Evolutionary conservation across 2,113 vertebrate genomes (phyloP).

Genomic region (Petroica traversi): DNA sequence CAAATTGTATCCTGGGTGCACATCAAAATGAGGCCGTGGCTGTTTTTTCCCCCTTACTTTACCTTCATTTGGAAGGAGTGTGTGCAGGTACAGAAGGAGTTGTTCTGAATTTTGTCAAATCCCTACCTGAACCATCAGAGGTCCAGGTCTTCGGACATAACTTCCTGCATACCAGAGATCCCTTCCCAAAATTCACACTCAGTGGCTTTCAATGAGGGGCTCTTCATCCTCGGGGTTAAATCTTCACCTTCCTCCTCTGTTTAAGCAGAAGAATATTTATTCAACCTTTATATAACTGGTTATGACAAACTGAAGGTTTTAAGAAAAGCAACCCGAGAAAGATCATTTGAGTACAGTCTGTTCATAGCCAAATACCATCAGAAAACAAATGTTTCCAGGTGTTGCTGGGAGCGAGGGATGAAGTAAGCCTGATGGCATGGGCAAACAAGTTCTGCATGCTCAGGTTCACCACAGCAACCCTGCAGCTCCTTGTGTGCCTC

Average conservation of each 20-base stretch:
- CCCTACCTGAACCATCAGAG: neutral
- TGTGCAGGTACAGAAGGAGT: neutral
- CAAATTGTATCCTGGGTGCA: neutral
- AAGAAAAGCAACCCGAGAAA: neutral
- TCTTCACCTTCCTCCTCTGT: neutral
- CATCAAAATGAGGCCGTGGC: fast-evolving
- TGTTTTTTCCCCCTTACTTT: neutral
- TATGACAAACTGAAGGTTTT: neutral
- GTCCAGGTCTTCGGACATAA: neutral
- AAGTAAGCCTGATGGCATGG: neutral
- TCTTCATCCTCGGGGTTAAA: neutral
- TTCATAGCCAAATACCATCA: neutral
- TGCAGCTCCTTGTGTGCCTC: fast-evolving
- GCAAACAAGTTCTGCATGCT: neutral
- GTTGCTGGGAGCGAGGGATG: neutral
- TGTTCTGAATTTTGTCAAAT: neutral
- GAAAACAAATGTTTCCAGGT: conserved; percentile 16
- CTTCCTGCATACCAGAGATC: neutral
- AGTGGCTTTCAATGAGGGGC: neutral
- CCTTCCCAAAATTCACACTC: neutral
- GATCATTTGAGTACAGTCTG: neutral
- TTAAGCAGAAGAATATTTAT: neutral
- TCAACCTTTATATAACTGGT: neutral
- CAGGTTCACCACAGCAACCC: neutral
- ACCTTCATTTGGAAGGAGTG: neutral